These are phyloP conservation scores for Lamproptera curius DNA, from an alignment of 2,888 invertebrate genomes.

Conservation along the genomic window DNA sequence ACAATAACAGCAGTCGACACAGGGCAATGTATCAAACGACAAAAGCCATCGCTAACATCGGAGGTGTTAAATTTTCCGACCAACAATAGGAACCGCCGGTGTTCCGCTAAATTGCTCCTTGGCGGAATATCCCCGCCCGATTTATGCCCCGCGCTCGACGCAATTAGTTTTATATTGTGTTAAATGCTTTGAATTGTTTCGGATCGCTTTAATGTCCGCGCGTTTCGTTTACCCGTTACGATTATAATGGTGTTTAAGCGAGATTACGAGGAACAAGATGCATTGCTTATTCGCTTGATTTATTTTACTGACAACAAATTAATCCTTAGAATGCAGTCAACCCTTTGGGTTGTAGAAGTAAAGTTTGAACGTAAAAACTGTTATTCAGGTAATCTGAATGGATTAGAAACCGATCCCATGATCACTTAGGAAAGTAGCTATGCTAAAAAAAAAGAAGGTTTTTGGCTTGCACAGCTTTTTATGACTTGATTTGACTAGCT, in stretches of 20 bases:
- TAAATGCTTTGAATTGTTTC: conserved; percentile 23
- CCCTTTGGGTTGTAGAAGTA: no score
- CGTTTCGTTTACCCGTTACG: background rate
- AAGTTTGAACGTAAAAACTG: no score
- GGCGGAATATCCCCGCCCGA: conserved; percentile 47
- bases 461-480: no score
- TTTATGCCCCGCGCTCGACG: conserved; percentile 67
- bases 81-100: conserved; percentile 44
- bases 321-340: no score
- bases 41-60: conserved; percentile 47
- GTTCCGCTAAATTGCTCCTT: conserved; percentile 43
- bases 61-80: conserved; percentile 65
- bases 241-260: background rate
- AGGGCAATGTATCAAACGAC: conserved; percentile 63
- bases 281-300: background rate
- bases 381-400: no score
- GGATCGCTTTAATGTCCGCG: conserved; percentile 2
- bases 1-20: conserved; percentile 56
- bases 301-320: background rate
- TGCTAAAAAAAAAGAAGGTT: no score
- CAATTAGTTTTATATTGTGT: conserved; percentile 57
- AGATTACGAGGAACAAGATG: background rate
- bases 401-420: no score
- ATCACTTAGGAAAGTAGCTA: no score
- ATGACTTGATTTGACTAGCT: no score